phyloP scores from a whole-genome alignment of 2,113 vertebrate genomes.

The Nothocercus nigrocapillus region DNA sequence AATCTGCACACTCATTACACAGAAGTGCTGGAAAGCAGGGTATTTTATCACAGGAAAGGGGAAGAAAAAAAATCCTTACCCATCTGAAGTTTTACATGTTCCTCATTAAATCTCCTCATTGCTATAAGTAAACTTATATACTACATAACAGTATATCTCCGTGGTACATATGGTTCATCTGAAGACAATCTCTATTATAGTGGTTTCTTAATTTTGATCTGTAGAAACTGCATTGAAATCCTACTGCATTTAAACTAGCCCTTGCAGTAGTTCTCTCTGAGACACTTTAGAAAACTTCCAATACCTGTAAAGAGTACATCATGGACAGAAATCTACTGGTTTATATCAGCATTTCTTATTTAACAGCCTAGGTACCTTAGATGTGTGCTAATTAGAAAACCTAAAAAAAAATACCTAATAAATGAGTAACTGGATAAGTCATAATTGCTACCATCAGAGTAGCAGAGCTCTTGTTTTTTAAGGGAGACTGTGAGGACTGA shows the following conservation, averaged over 20 bases:
- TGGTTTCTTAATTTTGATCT: neutral
- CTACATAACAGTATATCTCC: neutral
- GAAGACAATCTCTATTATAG: neutral
- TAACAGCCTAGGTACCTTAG: neutral
- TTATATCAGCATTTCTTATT: neutral
- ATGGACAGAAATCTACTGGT: neutral
- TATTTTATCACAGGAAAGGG: neutral
- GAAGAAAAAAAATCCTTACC: neutral
- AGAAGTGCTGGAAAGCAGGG: neutral
- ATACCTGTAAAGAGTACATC: neutral
- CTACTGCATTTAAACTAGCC: neutral
- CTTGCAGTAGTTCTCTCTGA: neutral
- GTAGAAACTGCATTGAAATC: neutral
- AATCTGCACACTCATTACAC: neutral
- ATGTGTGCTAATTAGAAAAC: neutral
- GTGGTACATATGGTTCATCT: neutral
- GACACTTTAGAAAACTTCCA: neutral
- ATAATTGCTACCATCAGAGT: neutral
- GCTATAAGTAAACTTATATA: neutral
- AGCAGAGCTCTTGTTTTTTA: neutral
- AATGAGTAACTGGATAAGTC: neutral
- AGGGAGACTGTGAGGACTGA: neutral
- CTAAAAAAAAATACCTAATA: neutral
- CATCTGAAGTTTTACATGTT: neutral
- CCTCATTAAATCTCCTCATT: neutral